These are phyloP conservation scores for Puntigrus tetrazona DNA, from an alignment of 2,113 vertebrate genomes.

Conservation along the genomic window DNA sequence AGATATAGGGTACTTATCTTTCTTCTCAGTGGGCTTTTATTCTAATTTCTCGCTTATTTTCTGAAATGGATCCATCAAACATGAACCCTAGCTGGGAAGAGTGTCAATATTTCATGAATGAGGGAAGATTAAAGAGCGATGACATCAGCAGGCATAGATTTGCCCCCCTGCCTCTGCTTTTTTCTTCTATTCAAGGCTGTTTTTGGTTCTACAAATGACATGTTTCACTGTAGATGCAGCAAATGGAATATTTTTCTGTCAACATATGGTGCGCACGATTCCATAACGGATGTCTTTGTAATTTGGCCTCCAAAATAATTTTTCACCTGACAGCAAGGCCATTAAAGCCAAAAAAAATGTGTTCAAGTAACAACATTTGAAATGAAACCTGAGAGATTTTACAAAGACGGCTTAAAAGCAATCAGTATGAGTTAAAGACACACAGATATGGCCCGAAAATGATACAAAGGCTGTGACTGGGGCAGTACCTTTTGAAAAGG, in stretches of 20 bases:
- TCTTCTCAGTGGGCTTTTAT: background rate
- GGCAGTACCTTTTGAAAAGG: no score
- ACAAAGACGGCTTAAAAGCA: background rate
- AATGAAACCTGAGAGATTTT: background rate
- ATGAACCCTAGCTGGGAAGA: constrained; percentile 25
- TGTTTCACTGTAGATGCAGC: background rate
- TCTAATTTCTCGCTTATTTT: constrained; percentile 10
- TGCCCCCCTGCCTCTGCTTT: background rate
- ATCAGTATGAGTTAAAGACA: background rate
- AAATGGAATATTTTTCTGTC: background rate
- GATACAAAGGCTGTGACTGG: no score
- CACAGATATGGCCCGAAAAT: no score
- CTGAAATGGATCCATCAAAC: constrained; percentile 45
- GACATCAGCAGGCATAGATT: constrained; percentile 9
- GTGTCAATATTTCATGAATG: constrained; percentile 54
- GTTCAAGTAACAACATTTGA: no score
- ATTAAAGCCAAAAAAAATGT: background rate
- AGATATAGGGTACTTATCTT: background rate
- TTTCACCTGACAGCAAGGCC: background rate
- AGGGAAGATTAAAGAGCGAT: constrained; percentile 45
- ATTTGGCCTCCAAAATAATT: background rate
- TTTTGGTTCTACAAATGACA: background rate
- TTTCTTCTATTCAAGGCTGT: background rate
- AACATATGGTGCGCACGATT: background rate
- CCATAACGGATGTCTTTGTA: background rate